Base-by-base conservation (phyloP, 2,888 invertebrate genomes). In the Pinctada fucata region DNA sequence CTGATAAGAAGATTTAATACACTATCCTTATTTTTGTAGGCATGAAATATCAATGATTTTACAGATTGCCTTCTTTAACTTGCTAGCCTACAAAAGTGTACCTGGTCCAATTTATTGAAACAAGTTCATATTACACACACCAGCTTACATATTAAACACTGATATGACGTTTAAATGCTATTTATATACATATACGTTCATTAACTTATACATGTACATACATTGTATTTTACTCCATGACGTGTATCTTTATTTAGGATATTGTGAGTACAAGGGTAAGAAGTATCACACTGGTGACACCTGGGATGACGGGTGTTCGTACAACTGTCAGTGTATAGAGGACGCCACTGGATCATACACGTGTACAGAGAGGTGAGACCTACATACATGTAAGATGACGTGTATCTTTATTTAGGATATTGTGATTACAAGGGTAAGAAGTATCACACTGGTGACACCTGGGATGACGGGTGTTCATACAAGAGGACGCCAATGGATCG, bases 271-370 rank as follows among this genome's bases (percentile, higher is more conserved):
- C 84, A 86, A 86, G 80, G 86, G 87, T 10, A 72, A 73, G 51
- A 82, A 83, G 5, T 87, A 87, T 80, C 82, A 65, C 45, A 84
- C 86, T n/a, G 87, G 88, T 13, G 83, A 87, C 79, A 84, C 79
- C 72, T 88, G 88, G 88, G 84, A 84, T 3, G 88, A 88, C 74
- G 87, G 87, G 58, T 88, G 88, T 71, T 80, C 83, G 68, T 88
- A 85, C 82, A 80, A 79, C 13, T 88, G 88, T 83, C 67, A 78
- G 10, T 88, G 88, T 82, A 82, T 86, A 31, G 87, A 88, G 72
- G 76, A 82, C 5, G 82, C 76, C 66, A 84, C 82, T 8, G 88
- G 88, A 72, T 83, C 82, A 13, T 88, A 87, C 82, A 80, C 82
- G 48, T 88, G 88, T 76, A 80, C 80, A 45, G 86, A 88, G 77